Evolutionary conservation across 2,888 invertebrate species (phyloP).

Genomic region (Druceiella hillmani): DNA sequence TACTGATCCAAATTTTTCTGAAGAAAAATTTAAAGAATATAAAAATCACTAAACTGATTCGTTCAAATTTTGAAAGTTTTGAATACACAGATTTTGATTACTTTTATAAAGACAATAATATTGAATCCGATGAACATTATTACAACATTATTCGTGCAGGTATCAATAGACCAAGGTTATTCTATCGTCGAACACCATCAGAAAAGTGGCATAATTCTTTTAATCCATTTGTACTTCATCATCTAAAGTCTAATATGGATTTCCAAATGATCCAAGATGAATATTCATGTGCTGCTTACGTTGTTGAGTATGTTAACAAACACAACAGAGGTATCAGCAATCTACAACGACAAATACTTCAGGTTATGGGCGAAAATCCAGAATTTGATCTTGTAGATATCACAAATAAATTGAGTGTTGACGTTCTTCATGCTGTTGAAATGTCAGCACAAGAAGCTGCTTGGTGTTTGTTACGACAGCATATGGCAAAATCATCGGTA

Average conservation of each 20-base stretch:
- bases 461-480: too few species aligned
- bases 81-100: conserved; percentile 26
- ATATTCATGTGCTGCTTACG: conserved; percentile 34
- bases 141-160: conserved; percentile 26
- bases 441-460: too few species aligned
- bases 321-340: conserved; percentile 25
- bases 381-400: conserved; percentile 6
- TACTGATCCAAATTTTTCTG: conserved; percentile 17
- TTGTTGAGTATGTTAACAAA: conserved; percentile 36
- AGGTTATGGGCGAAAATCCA: conserved; percentile 6
- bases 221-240: conserved; percentile 31
- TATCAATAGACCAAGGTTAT: conserved; percentile 30
- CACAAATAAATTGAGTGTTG: conserved; percentile 1
- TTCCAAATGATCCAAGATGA: conserved; percentile 33
- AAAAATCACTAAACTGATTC: conserved; percentile 20
- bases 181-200: conserved; percentile 28
- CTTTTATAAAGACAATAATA: conserved; percentile 26
- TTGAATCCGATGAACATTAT: conserved; percentile 28
- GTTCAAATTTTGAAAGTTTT: conserved; percentile 26
- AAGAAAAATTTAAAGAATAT: conserved; percentile 22
- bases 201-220: conserved; percentile 35
- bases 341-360: conserved; percentile 8
- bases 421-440: too few species aligned
- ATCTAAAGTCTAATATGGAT: conserved; percentile 31
- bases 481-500: too few species aligned